Percentiles rank a stretch among this genome's conserved stretches.
These are phyloP conservation scores for Drosophila mayaguana DNA, from an alignment of 2,888 invertebrate genomes.

Conservation along the genomic window DNA sequence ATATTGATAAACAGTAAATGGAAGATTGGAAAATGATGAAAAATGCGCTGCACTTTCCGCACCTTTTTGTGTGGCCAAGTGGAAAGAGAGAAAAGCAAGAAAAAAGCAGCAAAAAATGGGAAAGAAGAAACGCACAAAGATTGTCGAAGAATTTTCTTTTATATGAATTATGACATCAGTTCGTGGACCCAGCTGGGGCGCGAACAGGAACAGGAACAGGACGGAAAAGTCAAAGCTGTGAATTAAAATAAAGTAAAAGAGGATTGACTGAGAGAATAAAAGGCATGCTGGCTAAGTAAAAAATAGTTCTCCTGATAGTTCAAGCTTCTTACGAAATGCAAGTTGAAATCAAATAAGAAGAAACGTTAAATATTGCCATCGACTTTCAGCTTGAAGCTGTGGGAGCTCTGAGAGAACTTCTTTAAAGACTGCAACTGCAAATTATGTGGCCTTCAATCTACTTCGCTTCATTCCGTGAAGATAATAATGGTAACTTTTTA, in stretches of 20 bases:
- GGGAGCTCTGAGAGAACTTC: background rate
- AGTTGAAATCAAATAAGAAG: background rate
- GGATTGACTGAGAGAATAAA: constrained; percentile 21
- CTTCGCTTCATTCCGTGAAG: no score
- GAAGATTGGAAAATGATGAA: constrained; percentile 72
- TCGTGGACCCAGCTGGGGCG: constrained; percentile 5
- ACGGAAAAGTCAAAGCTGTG: constrained; percentile 31
- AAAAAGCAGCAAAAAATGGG: constrained; percentile 31
- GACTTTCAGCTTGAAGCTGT: background rate
- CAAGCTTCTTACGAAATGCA: constrained; percentile 37
- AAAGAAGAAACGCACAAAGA: constrained; percentile 72
- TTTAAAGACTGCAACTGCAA: background rate
- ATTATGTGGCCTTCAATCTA: background rate
- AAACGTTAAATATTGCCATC: background rate
- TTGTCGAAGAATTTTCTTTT: constrained; percentile 70
- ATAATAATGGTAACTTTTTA: background rate
- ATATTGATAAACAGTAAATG: constrained; percentile 72
- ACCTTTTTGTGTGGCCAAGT: constrained; percentile 64
- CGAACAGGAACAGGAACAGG: background rate
- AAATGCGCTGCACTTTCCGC: constrained; percentile 77
- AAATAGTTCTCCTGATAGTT: constrained; percentile 47
- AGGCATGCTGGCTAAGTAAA: constrained; percentile 21
- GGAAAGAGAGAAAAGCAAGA: constrained; percentile 45
- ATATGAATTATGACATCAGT: constrained; percentile 71
- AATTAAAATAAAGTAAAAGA: constrained; percentile 32